These are phyloP conservation scores for Dryas iulia DNA, from an alignment of 1,140 invertebrate species.

Conservation along the genomic window DNA sequence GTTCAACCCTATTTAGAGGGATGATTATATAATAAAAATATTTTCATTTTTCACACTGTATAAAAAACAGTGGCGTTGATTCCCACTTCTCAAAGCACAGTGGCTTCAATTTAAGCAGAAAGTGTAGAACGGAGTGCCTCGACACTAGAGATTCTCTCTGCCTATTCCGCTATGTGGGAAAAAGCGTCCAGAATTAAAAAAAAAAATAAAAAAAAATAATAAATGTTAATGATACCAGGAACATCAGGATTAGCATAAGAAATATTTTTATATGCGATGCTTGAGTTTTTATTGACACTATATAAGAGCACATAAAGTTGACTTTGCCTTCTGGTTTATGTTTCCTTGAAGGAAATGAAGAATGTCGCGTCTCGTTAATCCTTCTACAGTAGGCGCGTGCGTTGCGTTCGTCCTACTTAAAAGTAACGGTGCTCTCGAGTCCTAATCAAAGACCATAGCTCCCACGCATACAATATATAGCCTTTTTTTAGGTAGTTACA, in stretches of 20 bases:
- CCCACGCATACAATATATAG: neutral
- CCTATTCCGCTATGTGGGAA: no score
- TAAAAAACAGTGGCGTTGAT: no score
- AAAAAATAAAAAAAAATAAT: neutral
- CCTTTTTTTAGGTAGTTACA: no score
- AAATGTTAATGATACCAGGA: neutral
- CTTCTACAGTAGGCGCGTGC: constrained; percentile 5
- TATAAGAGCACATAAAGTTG: neutral
- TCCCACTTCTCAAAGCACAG: no score
- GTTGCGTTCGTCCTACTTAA: constrained; percentile 41
- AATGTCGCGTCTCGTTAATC: constrained; percentile 16
- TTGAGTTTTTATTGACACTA: neutral
- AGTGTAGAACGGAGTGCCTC: no score
- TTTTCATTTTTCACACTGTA: no score
- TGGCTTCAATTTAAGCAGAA: no score
- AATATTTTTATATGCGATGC: neutral
- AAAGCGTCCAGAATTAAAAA: neutral
- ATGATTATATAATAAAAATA: no score
- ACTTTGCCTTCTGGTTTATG: constrained; percentile 5
- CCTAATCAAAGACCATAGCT: neutral
- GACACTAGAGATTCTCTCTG: no score
- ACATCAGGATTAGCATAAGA: neutral
- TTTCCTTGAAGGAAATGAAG: constrained; percentile 17
- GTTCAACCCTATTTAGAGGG: no score
- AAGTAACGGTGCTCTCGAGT: constrained; percentile 39